These are phyloP conservation scores for Cylindroiulus punctatus DNA, from an alignment of 2,888 invertebrate genomes.

Conservation along the genomic window DNA sequence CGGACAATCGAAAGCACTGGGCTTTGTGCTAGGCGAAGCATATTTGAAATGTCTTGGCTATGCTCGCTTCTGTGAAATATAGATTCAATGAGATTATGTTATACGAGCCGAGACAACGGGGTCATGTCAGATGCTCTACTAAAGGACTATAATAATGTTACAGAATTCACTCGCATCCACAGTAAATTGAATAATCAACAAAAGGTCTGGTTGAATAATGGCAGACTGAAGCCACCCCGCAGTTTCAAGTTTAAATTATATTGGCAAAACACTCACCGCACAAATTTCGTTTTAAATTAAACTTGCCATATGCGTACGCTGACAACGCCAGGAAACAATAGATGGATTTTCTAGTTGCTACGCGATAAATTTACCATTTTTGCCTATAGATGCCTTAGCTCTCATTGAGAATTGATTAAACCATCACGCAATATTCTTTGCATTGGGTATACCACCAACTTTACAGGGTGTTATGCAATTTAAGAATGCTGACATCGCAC, in stretches of 20 bases:
- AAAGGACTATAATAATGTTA: slow-evolving; percentile 23
- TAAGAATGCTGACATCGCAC: neutral
- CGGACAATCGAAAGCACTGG: neutral
- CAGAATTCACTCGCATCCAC: slow-evolving; percentile 29
- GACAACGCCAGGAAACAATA: slow-evolving; percentile 26
- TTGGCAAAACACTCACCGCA: slow-evolving; percentile 47
- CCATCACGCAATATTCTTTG: neutral
- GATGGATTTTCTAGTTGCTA: slow-evolving; percentile 24
- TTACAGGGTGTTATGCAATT: neutral
- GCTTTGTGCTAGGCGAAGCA: neutral
- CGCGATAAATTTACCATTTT: neutral
- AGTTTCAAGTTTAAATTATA: slow-evolving; percentile 43
- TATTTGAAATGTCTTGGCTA: neutral
- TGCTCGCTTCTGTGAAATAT: neutral
- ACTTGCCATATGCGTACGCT: slow-evolving; percentile 1
- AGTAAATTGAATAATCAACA: slow-evolving; percentile 40
- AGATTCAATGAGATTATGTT: slow-evolving; percentile 28
- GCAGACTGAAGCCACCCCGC: neutral
- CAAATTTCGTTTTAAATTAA: slow-evolving; percentile 47
- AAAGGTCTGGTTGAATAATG: slow-evolving; percentile 43
- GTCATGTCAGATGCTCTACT: slow-evolving; percentile 38
- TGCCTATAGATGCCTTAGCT: neutral
- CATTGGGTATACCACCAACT: neutral
- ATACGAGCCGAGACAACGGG: slow-evolving; percentile 12
- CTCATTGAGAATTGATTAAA: slow-evolving; percentile 18